Percentiles rank a stretch among this genome's conserved stretches.
phyloP scores from a whole-genome alignment of 1,140 invertebrate species.

The Xylocopa sonorina region DNA sequence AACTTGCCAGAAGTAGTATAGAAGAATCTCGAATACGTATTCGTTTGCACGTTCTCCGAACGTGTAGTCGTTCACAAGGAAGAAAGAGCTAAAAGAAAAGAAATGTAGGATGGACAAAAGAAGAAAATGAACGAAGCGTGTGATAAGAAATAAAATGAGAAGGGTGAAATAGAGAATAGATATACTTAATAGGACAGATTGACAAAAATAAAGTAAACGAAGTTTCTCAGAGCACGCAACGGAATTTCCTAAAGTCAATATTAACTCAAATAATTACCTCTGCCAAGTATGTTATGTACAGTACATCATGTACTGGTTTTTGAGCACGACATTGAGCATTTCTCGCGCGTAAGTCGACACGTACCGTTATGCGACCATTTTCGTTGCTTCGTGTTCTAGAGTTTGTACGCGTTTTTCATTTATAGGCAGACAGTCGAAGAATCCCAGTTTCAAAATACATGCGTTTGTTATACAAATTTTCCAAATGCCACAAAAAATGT shows the following conservation, averaged over 20 bases:
- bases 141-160: neutral
- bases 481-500: neutral
- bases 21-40: slow-evolving; percentile 4
- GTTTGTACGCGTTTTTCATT: slow-evolving; percentile 45
- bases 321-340: slow-evolving; percentile 44
- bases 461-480: neutral
- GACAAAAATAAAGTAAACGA: neutral
- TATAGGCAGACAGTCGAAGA: slow-evolving; percentile 17
- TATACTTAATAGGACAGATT: neutral
- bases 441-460: slow-evolving; percentile 2
- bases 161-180: neutral
- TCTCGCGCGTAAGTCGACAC: slow-evolving; percentile 44
- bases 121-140: neutral
- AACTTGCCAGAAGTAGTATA: slow-evolving; percentile 4
- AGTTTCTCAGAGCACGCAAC: neutral
- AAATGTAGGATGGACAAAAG: neutral
- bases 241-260: neutral
- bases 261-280: slow-evolving; percentile 13
- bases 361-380: slow-evolving; percentile 52
- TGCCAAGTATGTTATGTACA: slow-evolving; percentile 8
- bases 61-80: too few relatives aligned
- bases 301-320: slow-evolving; percentile 18
- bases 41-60: neutral
- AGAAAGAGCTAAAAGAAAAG: neutral
- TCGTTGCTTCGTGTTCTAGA: slow-evolving; percentile 37